Evolutionary conservation across 2,888 invertebrate species (phyloP), one percentile per base, ranked within the genome.

Genomic region (Notodonta ziczac): DNA sequence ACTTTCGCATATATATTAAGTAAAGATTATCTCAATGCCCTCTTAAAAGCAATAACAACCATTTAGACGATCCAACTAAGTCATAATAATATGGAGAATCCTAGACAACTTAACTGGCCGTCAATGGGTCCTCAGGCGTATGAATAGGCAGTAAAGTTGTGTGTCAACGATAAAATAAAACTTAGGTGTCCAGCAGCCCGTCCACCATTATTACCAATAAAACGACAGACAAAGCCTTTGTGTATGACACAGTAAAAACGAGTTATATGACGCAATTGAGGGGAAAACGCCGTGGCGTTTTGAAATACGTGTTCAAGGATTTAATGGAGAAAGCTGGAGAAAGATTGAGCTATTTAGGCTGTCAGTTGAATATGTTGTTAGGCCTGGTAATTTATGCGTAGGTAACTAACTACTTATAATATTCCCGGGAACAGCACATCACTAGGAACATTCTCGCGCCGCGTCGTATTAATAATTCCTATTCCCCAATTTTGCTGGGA

Each of bases 161-260:
- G 68, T 75, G 76, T 72, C 74, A 76, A 67, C 76, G 67, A 69
- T 66, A 61, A 74, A 74, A 68, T 74, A 66, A 76, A 67, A 59
- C 53, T n/a, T 59, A 60, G 59, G 60, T 70, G 67, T 65, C 63
- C 67, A 24, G 50, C 40, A 39, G 60, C 51, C 57, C 64, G 58
- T 55, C 57, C 57, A 40, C 14, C 57, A 69, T 76, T 72, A 76
- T 69, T 72, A 69, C 61, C 69, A 52, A 68, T 75, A 75, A 76
- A 75, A 48, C 56, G 46, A 8, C 65, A 61, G 66, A 73, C 76
- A 76, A 74, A 71, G 65, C 62, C 32, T 59, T 13, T 52, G 52
- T 52, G 52, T 39, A 44, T 55, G 60, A 57, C 60, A 57, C 57
- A 63, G 66, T 74, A 67, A 72, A 69, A 74, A 70, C 67, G 71